These are phyloP conservation scores for Chionoecetes opilio DNA, from an alignment of 1,140 invertebrate species.

Conservation along the genomic window DNA sequence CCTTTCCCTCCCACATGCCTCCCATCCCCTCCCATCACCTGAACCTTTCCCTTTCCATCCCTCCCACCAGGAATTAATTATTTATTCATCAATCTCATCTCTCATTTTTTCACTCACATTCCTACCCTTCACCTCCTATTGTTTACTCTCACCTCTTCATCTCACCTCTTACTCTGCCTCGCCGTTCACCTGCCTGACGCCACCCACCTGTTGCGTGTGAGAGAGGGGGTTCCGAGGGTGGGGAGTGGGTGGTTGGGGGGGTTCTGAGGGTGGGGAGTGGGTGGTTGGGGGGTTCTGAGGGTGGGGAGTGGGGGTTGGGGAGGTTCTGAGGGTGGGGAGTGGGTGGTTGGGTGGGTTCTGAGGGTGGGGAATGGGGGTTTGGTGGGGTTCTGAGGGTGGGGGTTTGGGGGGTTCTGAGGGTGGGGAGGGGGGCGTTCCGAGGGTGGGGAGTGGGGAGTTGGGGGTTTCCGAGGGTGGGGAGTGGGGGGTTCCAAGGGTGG, in stretches of 20 bases:
- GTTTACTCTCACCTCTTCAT: neutral
- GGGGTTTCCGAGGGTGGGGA: too few species aligned
- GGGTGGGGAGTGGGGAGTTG: neutral
- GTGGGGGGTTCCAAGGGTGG: neutral
- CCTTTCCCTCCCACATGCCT: too few species aligned
- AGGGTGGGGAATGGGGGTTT: too few species aligned
- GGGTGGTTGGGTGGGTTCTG: neutral
- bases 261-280: too few species aligned
- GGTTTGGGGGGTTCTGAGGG: neutral
- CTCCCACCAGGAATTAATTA: too few species aligned
- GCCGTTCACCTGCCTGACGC: neutral
- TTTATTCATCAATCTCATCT: too few species aligned
- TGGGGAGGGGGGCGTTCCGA: too few species aligned
- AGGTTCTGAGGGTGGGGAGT: neutral
- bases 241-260: neutral
- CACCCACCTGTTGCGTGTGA: slow-evolving; percentile 14
- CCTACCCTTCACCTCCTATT: neutral
- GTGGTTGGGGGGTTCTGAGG: too few species aligned
- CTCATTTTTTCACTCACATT: neutral
- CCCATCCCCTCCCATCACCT: too few species aligned
- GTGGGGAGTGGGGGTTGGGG: neutral
- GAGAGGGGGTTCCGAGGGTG: neutral
- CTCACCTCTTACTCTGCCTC: neutral
- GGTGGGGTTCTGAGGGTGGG: too few species aligned
- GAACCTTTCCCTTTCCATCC: too few species aligned